Evolutionary conservation across 2,113 vertebrate species (phyloP).

Genomic region (Aix galericulata): DNA sequence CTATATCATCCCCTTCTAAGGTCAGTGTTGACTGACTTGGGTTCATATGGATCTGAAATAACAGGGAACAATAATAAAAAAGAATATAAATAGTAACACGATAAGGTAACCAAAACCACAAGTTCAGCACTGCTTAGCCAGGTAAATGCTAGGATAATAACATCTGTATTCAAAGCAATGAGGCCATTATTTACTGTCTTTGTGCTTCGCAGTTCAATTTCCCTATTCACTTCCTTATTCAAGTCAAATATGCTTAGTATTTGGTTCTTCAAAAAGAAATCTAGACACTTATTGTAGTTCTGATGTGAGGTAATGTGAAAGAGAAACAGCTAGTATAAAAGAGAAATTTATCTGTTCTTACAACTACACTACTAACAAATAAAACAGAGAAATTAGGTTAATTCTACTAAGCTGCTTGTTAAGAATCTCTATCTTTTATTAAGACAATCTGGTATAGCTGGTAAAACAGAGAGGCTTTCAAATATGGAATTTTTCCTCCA

Average conservation of each 20-base stretch:
- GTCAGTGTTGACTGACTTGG: slow-evolving; percentile 87
- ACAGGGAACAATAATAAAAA: not conserved
- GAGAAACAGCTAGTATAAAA: not conserved
- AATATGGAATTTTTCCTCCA: not conserved
- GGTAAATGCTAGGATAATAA: not conserved
- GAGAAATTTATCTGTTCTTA: not conserved
- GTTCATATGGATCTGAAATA: slow-evolving; percentile 85
- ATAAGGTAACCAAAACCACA: not conserved
- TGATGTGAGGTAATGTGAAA: not conserved
- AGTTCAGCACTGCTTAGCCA: not conserved
- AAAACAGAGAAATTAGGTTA: not conserved
- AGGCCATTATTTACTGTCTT: not conserved
- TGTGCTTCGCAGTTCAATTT: not conserved
- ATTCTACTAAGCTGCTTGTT: not conserved
- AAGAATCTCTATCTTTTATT: not conserved
- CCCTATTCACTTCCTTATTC: not conserved
- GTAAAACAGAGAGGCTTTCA: not conserved
- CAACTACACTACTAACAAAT: not conserved
- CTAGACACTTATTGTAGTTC: not conserved
- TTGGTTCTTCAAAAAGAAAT: not conserved
- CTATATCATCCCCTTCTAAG: slow-evolving; percentile 89
- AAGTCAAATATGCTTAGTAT: not conserved
- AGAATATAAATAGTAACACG: fast-evolving
- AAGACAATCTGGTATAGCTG: not conserved
- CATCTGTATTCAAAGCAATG: not conserved